A percentile compares a stretch with the other conserved stretches of the same genome.
Evolutionary conservation across 2,797 vertebrate species (phyloP).

Genomic region (Aldrovandia affinis): DNA sequence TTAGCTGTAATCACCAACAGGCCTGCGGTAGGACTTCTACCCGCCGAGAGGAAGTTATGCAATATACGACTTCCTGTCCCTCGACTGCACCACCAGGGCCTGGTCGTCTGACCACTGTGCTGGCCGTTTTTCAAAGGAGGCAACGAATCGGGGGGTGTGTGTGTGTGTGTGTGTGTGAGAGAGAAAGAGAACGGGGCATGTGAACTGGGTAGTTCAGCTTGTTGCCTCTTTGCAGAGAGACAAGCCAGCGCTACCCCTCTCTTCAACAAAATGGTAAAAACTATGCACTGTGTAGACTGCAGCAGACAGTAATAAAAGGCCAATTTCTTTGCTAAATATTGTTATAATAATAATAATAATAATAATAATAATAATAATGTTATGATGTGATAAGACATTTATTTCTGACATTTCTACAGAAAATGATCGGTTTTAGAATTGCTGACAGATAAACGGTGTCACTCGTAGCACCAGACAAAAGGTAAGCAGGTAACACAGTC

Average conservation of each 20-base stretch:
- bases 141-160: background rate
- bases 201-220: no score
- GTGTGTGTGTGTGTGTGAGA: no score
- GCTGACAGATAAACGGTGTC: background rate
- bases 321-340: no score
- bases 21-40: background rate
- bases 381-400: background rate
- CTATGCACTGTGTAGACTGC: no score
- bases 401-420: background rate
- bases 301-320: no score
- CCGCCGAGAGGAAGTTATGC: background rate
- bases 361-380: background rate
- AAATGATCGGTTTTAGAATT: background rate
- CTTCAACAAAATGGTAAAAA: no score
- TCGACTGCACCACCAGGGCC: background rate
- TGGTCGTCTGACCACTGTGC: background rate
- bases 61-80: background rate
- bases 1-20: background rate
- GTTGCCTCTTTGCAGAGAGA: no score
- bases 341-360: no score
- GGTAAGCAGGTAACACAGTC: no score
- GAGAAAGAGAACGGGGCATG: no score
- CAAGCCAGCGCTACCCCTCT: no score
- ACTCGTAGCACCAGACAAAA: background rate
- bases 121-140: background rate